Evolutionary conservation across 2,888 invertebrate species (phyloP), one percentile per base, ranked within the genome.

Genomic region (Cataglyphis cursor): DNA sequence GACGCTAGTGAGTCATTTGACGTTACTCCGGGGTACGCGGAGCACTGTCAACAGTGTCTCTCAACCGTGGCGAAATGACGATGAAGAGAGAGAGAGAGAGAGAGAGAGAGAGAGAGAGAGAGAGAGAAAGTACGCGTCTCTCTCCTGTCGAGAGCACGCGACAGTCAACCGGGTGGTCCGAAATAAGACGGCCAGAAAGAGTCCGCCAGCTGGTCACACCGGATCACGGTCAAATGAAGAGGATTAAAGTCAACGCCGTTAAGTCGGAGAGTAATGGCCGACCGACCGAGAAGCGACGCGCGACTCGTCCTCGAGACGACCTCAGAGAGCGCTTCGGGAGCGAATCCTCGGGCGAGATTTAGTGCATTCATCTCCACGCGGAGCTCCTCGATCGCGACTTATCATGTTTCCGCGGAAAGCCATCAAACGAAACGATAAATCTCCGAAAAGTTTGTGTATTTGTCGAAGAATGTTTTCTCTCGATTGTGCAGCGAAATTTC

Each of bases 11-110:
- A 92, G 90, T 92, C 92, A 92, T 91, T 92, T 92, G 88, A 91
- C 90, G 90, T 91, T 89, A 85, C 90, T 88, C 78, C 73, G n/a
- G 88, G 80, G 84, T 88, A 89, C 85, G 70, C 64, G 66, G 76
- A 90, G 90, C 89, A 88, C 91, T 91, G 91, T 89, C 91, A 90
- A 90, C 91, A 92, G 92, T 91, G 92, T 82, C 88, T 92, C 92
- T 91, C 92, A 92, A 92, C 91, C 85, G 31, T 81, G 24, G 65
- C 81, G 31, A 68, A 59, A 9, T 48, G 28, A 61, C 35, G 24
- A 59, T 54, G 72, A 80, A 80, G 81, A 75, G 78, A 81, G 72
- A 83, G 74, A 68, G 10, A 38, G 38, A 38, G 41, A 41, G 41
- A 41, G 12, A 41, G 28, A 28, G 28, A 28, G 28, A 44, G 48